Evolutionary conservation across 2,113 vertebrate genomes (phyloP), one percentile per base, ranked within the genome.

Genomic region (Marmota flaviventris): DNA sequence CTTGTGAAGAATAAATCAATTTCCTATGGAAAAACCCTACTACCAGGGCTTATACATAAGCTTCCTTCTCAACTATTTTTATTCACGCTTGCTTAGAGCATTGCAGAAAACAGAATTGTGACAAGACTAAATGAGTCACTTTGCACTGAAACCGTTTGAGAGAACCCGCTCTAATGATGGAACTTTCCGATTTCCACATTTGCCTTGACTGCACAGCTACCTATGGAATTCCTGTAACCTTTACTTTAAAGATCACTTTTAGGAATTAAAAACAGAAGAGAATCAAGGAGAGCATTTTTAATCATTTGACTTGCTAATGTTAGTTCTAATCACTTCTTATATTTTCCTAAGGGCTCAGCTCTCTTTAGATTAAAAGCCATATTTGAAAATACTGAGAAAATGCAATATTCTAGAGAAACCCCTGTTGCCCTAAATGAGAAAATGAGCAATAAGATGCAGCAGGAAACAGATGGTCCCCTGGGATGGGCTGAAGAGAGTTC

Each of bases 1-100:
- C 98, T 98, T 99, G 98, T 98, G 99, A 98, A 98, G 98, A 98
- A 99, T 99, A 99, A 99, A 98, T 98, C 99, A 99, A 99, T 99
- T 99, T 98, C 98, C 98, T 95, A 97, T 97, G 95, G 98, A 98
- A 98, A 99, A 99, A 99, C 96, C 97, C 98, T 91, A 98, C 97
- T 98, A 98, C 98, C 95, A 98, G 95, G 92, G 93, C 98, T 98
- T 97, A 98, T 98, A 96, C 97, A 96, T 98, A 96, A 97, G 90
- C 98, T 94, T 97, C 88, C 94, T 97, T 83, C 78, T 95, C 77
- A 79, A 82, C 89, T 98, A 97, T 98, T 98, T 95, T 98, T 88
- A 96, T 94, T 82, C 81, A 25, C 84, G 51, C 82, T 92, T 97
- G 65, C 89, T 93, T 76, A 85, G 93, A 94, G 73, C 34, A 37